Evolutionary conservation across 2,797 vertebrate species (phyloP), one percentile per base, ranked within the genome.

Genomic region (Melanogrammus aeglefinus): DNA sequence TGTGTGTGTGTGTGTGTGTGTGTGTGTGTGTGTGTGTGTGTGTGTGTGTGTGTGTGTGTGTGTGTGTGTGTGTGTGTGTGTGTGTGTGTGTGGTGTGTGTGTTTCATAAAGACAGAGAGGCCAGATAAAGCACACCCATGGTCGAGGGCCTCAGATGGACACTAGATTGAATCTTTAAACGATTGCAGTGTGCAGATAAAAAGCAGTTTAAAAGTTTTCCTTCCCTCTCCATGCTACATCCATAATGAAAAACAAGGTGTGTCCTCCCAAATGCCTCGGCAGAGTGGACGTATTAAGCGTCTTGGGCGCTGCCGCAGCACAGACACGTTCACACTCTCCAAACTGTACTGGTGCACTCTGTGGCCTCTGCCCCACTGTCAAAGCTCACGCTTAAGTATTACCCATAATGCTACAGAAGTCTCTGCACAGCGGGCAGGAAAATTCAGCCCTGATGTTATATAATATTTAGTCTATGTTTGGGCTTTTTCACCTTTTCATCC

Each of bases 1-100:
- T 31, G 31, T 31, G 31, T 31, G 31, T 31, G 31, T 31, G 31
- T 31, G 21, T 24, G 27, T 31, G 27, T 73, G 41, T 51, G 72
- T 47, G 31, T 76, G 75, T 44, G 66, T 47, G 36, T 31, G 70
- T 73, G 36, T 36, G 29, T 77, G 70, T 77, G 76, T 57, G 76
- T 21, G 76, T 77, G 76, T 63, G 77, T 78, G 63, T 29, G 35
- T 70, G 75, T 31, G 29, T 27, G 63, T 24, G 75, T 76, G 35
- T 39, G 47, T 75, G 57, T 31, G 14, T 71, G 66, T 21, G 31
- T 63, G 74, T 35, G 74, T 33, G 74, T 33, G 74, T 57, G 74
- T 13, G 72, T 14, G 47, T 29, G 44, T 44, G 76, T 44, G 38
- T 72, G n/a, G n/a, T n/a, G 38, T 27, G 36, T 10, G 75, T 69